Base-by-base conservation (phyloP, 1,140 invertebrate species). In the Octopus sinensis region DNA sequence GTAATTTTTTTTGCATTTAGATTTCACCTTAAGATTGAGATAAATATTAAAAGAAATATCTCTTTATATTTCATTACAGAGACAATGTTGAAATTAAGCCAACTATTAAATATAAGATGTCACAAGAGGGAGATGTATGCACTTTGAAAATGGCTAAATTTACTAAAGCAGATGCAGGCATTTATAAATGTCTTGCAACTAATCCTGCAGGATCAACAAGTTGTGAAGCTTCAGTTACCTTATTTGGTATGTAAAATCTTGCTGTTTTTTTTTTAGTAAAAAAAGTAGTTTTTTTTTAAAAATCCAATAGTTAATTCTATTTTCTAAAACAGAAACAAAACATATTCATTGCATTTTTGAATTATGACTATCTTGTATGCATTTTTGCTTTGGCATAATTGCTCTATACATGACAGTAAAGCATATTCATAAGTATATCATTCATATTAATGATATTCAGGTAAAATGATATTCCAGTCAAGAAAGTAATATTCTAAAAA, bases 61-160 rank as follows among this genome's bases (percentile, higher is more conserved):
- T 73, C 30, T n/a, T 12, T 5, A 13, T n/a, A n/a, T n/a, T 73
- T 73, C 30, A n/a, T 73, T 62, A 68, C 56, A 93, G 92, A 88
- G 96, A 97, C 88, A 96, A 96, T 86, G 93, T 94, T 88, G 94
- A 94, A 62, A 88, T 98, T 9, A 93, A 94, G 79, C 93, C 94
- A 80, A 94, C 93, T 12, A 93, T 94, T 17, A 94, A 94, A 75
- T 92, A 96, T 6, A 94, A 93, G 82, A 93, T 95, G 88, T 93
- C 92, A 12, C 96, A 94, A 85, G 95, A 97, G 95, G 10, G 95
- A 97, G 90, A 95, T 95, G 83, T 95, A 96, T 82, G 85, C 84
- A 17, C 83, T n/a, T 23, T 91, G 10, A 86, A 82, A 17, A 87
- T 90, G 71, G 83, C 82, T 75, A 86, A 87, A 54, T 83, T 85